These are phyloP conservation scores for Pecten maximus DNA, from an alignment of 2,888 invertebrate genomes.

Conservation along the genomic window DNA sequence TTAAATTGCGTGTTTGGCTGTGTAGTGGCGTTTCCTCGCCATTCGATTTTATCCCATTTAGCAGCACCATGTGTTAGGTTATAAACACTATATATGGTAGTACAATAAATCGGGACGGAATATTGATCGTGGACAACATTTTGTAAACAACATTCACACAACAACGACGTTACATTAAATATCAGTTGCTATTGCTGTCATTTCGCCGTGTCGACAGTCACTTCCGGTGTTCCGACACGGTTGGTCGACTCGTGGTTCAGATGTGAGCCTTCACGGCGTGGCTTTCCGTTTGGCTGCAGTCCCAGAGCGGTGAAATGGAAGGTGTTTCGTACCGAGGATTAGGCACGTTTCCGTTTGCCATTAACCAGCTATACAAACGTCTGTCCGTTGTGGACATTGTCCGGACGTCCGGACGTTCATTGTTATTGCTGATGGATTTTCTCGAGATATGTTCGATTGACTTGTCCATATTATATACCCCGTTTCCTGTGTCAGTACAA, in stretches of 20 bases:
- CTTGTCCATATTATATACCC: neutral
- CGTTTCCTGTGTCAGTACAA: neutral
- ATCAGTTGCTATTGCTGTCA: neutral
- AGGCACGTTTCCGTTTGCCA: slow-evolving; percentile 54
- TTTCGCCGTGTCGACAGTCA: neutral
- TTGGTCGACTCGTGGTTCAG: neutral
- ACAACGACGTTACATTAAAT: neutral
- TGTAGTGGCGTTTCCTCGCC: neutral
- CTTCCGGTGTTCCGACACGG: neutral
- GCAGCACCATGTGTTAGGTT: neutral
- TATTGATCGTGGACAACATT: neutral
- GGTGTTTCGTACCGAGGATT: slow-evolving; percentile 49
- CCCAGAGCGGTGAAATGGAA: slow-evolving; percentile 54
- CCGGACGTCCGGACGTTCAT: slow-evolving; percentile 41
- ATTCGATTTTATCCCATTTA: neutral
- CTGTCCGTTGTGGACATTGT: slow-evolving; percentile 51
- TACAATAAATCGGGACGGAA: neutral
- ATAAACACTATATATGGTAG: neutral
- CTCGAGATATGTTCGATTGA: neutral
- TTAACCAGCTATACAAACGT: slow-evolving; percentile 55
- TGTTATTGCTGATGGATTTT: neutral
- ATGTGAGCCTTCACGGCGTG: neutral
- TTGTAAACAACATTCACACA: neutral
- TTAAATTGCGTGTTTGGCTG: neutral
- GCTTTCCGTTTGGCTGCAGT: neutral